Evolutionary conservation across 2,797 vertebrate species (phyloP).

Genomic region (Salarias fasciatus): DNA sequence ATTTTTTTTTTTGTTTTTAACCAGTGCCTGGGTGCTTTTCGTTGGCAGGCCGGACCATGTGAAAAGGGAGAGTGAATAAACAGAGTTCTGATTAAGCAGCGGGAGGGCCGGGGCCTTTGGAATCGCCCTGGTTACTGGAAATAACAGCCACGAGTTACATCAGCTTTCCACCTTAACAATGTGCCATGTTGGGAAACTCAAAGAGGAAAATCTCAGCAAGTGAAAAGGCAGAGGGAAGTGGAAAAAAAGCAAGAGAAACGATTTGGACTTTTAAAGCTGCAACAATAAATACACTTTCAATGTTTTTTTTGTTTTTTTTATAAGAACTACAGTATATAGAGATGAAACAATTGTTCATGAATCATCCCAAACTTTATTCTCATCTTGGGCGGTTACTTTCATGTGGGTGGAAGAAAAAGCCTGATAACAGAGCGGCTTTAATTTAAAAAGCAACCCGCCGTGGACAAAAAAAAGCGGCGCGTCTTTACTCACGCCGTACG

Average conservation of each 20-base stretch:
- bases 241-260: constrained; percentile 8
- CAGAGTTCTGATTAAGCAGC: constrained; percentile 56
- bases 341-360: constrained; percentile 22
- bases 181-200: constrained; percentile 27
- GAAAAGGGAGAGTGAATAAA: constrained; percentile 57
- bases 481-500: constrained; percentile 24
- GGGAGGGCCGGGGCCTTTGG: constrained; percentile 44
- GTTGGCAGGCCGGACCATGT: constrained; percentile 50
- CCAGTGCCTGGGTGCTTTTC: constrained; percentile 42
- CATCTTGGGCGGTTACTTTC: constrained; percentile 14
- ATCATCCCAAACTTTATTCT: constrained; percentile 20
- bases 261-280: constrained; percentile 10
- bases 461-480: constrained; percentile 35
- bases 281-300: constrained; percentile 12
- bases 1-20: constrained; percentile 13
- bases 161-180: constrained; percentile 49
- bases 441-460: constrained; percentile 35
- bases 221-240: constrained; percentile 1
- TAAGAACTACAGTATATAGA: no score
- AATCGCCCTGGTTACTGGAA: constrained; percentile 56
- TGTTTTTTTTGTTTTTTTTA: constrained; percentile 3
- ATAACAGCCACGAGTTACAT: constrained; percentile 59
- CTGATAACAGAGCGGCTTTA: constrained; percentile 34
- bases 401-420: constrained; percentile 24
- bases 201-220: constrained; percentile 23